phyloP scores from a whole-genome alignment of 2,888 invertebrate species.

The Agrochola circellaris region DNA sequence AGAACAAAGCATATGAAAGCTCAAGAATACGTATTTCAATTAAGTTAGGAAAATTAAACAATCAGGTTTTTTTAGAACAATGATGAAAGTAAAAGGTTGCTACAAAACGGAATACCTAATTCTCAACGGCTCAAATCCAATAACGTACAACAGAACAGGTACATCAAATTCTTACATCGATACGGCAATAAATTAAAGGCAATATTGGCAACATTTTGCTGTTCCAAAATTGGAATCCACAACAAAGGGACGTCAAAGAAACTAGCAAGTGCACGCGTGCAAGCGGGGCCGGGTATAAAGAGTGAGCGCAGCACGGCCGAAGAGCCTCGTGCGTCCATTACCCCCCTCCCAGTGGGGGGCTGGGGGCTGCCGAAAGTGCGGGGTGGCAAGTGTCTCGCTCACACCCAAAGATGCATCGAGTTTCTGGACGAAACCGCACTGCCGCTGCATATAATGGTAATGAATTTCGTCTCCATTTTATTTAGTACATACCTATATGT shows the following conservation, averaged over 20 bases:
- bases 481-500: conserved; percentile 58
- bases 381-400: conserved; percentile 83
- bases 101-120: conserved; percentile 20
- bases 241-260: conserved; percentile 89
- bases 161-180: conserved; percentile 46
- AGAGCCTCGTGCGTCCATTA: conserved; percentile 90
- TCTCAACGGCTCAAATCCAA: conserved; percentile 24
- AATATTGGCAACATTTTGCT: conserved; percentile 72
- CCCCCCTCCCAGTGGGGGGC: conserved; percentile 74
- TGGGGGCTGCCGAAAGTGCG: conserved; percentile 81
- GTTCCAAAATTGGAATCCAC: conserved; percentile 88
- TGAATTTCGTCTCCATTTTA: conserved; percentile 85
- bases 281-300: conserved; percentile 83
- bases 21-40: conserved; percentile 11
- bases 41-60: background rate
- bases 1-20: conserved; percentile 36
- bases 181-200: conserved; percentile 67
- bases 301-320: conserved; percentile 85
- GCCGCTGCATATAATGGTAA: conserved; percentile 84
- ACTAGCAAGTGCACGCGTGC: conserved; percentile 89
- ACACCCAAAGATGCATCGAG: conserved; percentile 89
- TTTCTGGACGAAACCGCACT: conserved; percentile 88
- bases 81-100: conserved; percentile 21
- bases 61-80: background rate
- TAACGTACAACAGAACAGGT: conserved; percentile 18